Conservation (phyloP, 2,888 invertebrate genomes). For the Thera britannica region DNA sequence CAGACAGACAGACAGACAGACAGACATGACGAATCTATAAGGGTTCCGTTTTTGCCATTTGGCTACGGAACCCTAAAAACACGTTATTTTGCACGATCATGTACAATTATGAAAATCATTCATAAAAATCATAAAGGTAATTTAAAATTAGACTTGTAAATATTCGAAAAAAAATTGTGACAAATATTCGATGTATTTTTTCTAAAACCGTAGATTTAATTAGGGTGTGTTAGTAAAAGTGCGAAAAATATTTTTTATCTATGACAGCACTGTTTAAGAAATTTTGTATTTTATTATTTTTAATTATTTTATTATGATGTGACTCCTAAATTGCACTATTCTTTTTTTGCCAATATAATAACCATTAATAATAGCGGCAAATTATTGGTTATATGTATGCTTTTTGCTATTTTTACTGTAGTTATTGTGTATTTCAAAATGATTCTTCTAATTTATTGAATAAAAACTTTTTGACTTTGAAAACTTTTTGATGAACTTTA, state of each 20-base stretch:
- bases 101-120: constrained; percentile 31
- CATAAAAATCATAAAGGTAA: constrained; percentile 43
- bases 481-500: background rate
- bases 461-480: background rate
- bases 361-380: too few species aligned
- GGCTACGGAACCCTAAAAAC: too few species aligned
- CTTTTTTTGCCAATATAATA: too few species aligned
- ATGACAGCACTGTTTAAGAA: constrained; percentile 29
- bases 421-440: too few species aligned
- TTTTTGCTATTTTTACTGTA: too few species aligned
- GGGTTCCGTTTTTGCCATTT: too few species aligned
- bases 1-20: too few species aligned
- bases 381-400: too few species aligned
- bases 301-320: constrained; percentile 11
- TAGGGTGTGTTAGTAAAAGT: constrained; percentile 54
- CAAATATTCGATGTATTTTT: constrained; percentile 59
- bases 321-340: constrained; percentile 19
- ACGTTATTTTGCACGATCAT: constrained; percentile 38
- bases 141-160: constrained; percentile 63
- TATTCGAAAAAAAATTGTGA: constrained; percentile 57
- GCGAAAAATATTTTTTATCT: constrained; percentile 57
- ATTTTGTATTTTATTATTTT: constrained; percentile 9
- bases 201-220: constrained; percentile 54
- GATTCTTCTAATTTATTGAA: too few species aligned
- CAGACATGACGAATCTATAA: too few species aligned